Conservation (phyloP, 2,888 invertebrate species). For the Nemapogon koenigi region DNA sequence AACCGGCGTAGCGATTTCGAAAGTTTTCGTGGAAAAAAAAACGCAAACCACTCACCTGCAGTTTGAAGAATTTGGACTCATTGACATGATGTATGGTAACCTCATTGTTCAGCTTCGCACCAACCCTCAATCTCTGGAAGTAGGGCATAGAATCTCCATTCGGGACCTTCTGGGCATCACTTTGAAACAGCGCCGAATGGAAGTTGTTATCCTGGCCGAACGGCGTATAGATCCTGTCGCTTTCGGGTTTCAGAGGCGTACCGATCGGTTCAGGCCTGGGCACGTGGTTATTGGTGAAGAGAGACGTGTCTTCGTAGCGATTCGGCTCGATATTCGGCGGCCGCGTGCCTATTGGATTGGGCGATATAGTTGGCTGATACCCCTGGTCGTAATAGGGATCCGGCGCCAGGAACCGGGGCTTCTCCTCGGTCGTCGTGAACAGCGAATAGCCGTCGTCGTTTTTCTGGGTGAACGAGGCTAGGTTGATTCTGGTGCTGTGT, state of each 20-base stretch:
- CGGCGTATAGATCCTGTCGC: constrained; percentile 37
- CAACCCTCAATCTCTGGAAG: constrained; percentile 46
- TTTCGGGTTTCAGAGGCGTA: constrained; percentile 28
- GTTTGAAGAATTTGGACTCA: constrained; percentile 51
- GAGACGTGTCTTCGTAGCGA: too few relatives aligned
- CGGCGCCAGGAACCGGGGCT: constrained; percentile 34
- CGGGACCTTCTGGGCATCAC: neutral
- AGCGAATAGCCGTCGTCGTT: constrained; percentile 54
- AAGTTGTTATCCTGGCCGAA: constrained; percentile 51
- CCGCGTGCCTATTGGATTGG: constrained; percentile 49
- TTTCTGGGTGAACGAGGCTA: constrained; percentile 53
- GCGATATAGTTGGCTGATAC: constrained; percentile 36
- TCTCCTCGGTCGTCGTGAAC: constrained; percentile 42
- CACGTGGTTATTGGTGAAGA: constrained; percentile 34
- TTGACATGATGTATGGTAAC: constrained; percentile 54
- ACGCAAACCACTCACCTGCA: constrained; percentile 30
- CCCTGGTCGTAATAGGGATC: constrained; percentile 27
- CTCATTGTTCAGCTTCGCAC: constrained; percentile 48
- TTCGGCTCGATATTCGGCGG: constrained; percentile 26
- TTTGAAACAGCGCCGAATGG: constrained; percentile 38
- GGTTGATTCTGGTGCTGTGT: constrained; percentile 32
- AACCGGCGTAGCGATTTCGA: too few relatives aligned
- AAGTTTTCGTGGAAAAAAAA: too few relatives aligned
- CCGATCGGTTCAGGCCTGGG: constrained; percentile 51
- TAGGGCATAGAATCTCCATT: constrained; percentile 51